phyloP scores from a whole-genome alignment of 2,113 vertebrate species.

The Calonectris borealis region DNA sequence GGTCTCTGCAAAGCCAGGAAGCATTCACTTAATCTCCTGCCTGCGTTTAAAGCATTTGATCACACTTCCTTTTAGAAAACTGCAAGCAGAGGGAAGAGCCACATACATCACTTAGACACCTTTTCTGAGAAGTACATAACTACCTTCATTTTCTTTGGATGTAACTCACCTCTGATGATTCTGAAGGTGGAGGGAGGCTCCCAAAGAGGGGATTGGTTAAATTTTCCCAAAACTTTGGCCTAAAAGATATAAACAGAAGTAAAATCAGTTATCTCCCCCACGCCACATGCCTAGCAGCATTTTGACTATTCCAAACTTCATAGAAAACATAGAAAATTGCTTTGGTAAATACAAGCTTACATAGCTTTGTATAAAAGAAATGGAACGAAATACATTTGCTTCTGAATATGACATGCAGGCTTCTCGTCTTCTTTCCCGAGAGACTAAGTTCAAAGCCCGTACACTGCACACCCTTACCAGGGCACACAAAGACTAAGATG shows the following conservation, averaged over 20 bases:
- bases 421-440: neutral
- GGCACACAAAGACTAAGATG: neutral
- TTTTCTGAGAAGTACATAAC: neutral
- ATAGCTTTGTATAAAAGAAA: neutral
- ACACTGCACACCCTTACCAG: neutral
- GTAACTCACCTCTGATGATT: conserved; percentile 88
- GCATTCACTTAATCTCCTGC: neutral
- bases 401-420: neutral
- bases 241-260: conserved; percentile 46
- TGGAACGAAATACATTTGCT: neutral
- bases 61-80: neutral
- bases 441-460: neutral
- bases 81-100: neutral
- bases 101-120: neutral
- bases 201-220: conserved; percentile 91
- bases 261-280: neutral
- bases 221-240: conserved; percentile 96
- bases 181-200: conserved; percentile 83
- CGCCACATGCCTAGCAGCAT: neutral
- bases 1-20: neutral
- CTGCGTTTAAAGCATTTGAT: neutral
- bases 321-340: neutral
- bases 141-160: neutral
- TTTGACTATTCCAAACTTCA: neutral
- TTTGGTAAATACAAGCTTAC: neutral